Evolutionary conservation across 1,140 invertebrate genomes (phyloP).

Genomic region (Halotydeus destructor): DNA sequence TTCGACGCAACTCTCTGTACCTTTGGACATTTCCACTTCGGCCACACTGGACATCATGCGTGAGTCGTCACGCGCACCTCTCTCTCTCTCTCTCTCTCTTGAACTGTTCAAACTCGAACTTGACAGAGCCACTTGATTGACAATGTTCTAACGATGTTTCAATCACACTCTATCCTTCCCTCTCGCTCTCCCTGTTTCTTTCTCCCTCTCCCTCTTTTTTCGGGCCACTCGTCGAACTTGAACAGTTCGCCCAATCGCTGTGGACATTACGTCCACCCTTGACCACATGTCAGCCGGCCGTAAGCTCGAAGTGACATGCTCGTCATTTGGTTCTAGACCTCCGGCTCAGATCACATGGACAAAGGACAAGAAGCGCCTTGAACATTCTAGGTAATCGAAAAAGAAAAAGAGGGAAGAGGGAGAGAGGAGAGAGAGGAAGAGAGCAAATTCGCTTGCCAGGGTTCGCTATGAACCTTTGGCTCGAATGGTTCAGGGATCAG

Average conservation of each 20-base stretch:
- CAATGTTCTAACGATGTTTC: no score
- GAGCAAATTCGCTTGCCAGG: no score
- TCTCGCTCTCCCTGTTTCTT: no score
- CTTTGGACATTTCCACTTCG: constrained; percentile 16
- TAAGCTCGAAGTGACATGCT: constrained; percentile 15
- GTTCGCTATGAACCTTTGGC: no score
- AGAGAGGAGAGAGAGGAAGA: background rate
- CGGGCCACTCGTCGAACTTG: constrained; percentile 1
- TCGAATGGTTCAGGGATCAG: background rate
- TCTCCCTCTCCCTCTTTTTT: no score
- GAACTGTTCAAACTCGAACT: no score
- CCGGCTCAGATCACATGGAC: constrained; percentile 18
- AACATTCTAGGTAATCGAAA: constrained; percentile 9
- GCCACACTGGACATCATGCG: constrained; percentile 20
- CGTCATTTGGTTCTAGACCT: constrained; percentile 17
- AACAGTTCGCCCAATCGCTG: constrained; percentile 18
- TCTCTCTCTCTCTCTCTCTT: no score
- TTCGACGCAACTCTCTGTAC: constrained; percentile 12
- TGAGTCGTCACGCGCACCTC: no score
- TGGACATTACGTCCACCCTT: constrained; percentile 13
- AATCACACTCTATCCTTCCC: no score
- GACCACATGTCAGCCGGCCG: constrained; percentile 15
- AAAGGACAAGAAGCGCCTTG: constrained; percentile 15
- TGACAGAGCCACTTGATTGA: no score
- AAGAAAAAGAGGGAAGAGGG: background rate